A percentile compares a stretch with the other conserved stretches of the same genome.
Evolutionary conservation across 2,888 invertebrate species (phyloP).

Genomic region (Coelogynopora nodosa): DNA sequence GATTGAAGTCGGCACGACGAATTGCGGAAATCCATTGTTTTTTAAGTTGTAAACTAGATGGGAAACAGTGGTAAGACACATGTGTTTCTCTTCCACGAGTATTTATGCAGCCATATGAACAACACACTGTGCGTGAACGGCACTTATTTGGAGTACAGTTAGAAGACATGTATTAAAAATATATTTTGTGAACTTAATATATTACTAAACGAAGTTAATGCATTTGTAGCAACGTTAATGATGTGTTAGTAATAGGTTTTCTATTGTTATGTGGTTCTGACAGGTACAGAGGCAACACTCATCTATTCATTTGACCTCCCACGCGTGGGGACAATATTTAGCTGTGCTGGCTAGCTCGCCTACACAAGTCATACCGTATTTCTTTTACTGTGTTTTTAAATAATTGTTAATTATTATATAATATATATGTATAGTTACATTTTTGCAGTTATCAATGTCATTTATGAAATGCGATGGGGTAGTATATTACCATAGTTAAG

Average conservation of each 20-base stretch:
- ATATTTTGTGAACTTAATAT: neutral
- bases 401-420: too few species aligned
- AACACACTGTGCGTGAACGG: neutral
- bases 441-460: too few species aligned
- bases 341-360: neutral
- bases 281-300: neutral
- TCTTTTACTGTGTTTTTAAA: too few species aligned
- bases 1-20: constrained; percentile 7
- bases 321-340: neutral
- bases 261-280: neutral
- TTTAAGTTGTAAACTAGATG: neutral
- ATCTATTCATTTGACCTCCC: neutral
- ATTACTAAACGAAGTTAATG: neutral
- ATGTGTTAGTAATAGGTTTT: neutral
- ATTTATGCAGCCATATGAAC: constrained; percentile 10
- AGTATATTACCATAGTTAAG: too few species aligned
- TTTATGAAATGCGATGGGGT: too few species aligned
- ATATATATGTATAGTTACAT: too few species aligned
- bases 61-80: constrained; percentile 12
- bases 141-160: neutral
- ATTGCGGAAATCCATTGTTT: constrained; percentile 30
- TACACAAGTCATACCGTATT: too few species aligned
- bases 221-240: neutral
- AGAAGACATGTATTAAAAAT: neutral
- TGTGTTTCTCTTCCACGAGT: constrained; percentile 8